These are phyloP conservation scores for Sitobion miscanthi DNA, from an alignment of 1,140 invertebrate species.

Conservation along the genomic window DNA sequence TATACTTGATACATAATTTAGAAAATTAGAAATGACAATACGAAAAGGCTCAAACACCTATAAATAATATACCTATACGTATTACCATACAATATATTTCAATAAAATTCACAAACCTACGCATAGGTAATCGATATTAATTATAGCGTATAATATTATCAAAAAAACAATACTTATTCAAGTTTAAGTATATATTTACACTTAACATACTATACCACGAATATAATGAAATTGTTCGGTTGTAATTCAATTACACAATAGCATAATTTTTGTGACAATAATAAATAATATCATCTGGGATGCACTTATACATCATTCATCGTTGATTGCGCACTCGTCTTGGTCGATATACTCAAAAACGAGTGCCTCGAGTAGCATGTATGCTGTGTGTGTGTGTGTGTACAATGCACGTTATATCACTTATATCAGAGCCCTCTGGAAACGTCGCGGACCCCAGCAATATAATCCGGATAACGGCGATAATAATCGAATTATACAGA, in stretches of 20 bases:
- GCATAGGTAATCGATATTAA: too few relatives aligned
- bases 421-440: neutral
- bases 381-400: neutral
- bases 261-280: neutral
- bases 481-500: conserved; percentile 36
- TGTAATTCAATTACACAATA: neutral
- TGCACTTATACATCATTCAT: neutral
- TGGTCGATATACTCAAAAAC: neutral
- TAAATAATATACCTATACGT: neutral
- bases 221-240: neutral
- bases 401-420: neutral
- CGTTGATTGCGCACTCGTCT: neutral
- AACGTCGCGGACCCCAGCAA: neutral
- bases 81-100: too few relatives aligned
- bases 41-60: neutral
- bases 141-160: neutral
- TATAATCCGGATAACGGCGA: conserved; percentile 25
- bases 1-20: neutral
- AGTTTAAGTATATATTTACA: too few relatives aligned
- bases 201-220: neutral
- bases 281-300: neutral
- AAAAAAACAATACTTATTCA: too few relatives aligned
- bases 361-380: neutral
- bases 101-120: too few relatives aligned
- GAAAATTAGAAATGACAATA: neutral